Base-by-base conservation (phyloP, 2,797 vertebrate species). In the Parambassis ranga region DNA sequence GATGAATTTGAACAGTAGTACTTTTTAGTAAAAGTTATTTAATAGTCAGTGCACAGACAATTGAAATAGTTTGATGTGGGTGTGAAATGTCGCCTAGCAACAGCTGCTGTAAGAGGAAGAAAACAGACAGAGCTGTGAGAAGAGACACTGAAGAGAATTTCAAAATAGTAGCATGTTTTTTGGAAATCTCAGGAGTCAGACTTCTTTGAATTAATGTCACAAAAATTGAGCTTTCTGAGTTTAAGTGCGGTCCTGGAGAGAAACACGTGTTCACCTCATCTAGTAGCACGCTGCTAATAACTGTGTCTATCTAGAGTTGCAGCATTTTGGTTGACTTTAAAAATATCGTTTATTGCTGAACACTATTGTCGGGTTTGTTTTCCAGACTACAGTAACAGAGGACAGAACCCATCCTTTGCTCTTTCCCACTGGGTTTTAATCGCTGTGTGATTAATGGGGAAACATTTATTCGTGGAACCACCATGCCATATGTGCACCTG, bases 21-120 rank as follows among this genome's bases (percentile, higher is more conserved):
- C n/a, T n/a, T n/a, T n/a, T n/a, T 15, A 13, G 4, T 41, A 31
- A 38, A 39, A 67, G 20, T 10, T 39, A 33, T 56, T 16, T 39
- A 28, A 53, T 43, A 10, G 13, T 31, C 9, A 47, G 1, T 57
- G 72, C 35, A 56, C 55, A 65, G 31, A 62, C 42, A 57, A 48
- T n/a, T 46, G 24, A 71, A 27, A 49, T 62, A 46, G 35, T 84
- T 81, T 74, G 37, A 56, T 36, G 56, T 71, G 48, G 60, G 41
- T 75, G 60, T 76, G 42, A 79, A 73, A 70, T 62, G 77, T 84
- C 56, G 78, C 77, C 49, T 80, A 71, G 83, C 85, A 85, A 85
- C 83, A 75, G 56, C 44, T 7, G 36, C 72, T 73, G 52, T 66
- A 72, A 64, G 32, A 60, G 63, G 38, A 71, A 35, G 46, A 78